Evolutionary conservation across 2,797 vertebrate species (phyloP).

Genomic region (Loris lydekkerianus): DNA sequence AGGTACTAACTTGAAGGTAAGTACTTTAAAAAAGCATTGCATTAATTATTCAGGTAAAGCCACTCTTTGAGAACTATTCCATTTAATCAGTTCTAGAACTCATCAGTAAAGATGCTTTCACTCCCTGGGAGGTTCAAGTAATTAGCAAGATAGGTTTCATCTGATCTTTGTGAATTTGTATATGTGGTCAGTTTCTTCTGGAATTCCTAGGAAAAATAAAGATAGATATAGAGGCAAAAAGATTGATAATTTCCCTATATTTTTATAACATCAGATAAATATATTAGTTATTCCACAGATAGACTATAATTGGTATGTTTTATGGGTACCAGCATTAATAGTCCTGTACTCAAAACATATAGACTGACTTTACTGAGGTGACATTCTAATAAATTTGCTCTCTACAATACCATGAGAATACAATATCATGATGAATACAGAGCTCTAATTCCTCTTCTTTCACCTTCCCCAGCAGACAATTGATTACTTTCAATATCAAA

Average conservation of each 20-base stretch:
- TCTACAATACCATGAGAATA: background rate
- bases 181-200: background rate
- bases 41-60: slow-evolving; percentile 78
- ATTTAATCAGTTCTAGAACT: slow-evolving; percentile 68
- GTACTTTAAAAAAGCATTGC: slow-evolving; percentile 50
- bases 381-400: background rate
- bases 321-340: background rate
- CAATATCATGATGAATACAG: background rate
- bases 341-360: background rate
- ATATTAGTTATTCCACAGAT: background rate
- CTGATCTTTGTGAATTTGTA: slow-evolving; percentile 8
- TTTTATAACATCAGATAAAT: background rate
- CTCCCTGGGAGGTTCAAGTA: background rate
- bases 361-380: background rate
- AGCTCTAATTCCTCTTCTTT: slow-evolving; percentile 20
- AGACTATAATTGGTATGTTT: background rate
- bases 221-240: background rate
- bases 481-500: slow-evolving; percentile 53
- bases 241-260: background rate
- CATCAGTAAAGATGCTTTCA: slow-evolving; percentile 24
- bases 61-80: slow-evolving; percentile 67
- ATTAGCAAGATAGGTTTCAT: slow-evolving; percentile 56
- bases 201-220: background rate
- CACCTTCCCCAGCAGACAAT: background rate
- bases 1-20: slow-evolving; percentile 62